Percentiles rank a stretch among this genome's conserved stretches.
Evolutionary conservation across 2,888 invertebrate species (phyloP).

Genomic region (Xestia c-nigrum): DNA sequence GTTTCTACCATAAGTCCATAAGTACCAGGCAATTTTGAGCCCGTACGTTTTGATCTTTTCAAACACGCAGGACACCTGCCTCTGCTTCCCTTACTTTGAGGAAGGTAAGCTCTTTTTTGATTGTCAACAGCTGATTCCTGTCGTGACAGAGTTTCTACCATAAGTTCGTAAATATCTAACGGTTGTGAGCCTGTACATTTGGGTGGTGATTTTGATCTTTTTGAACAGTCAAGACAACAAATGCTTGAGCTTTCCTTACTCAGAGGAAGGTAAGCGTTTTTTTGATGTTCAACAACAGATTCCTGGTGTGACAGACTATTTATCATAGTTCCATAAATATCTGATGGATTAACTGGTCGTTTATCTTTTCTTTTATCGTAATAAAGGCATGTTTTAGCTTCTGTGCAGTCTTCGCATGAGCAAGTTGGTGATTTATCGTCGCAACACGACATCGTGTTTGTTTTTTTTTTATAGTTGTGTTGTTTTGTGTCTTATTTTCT

Average conservation of each 20-base stretch:
- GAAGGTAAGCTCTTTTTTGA: background rate
- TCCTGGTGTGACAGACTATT: background rate
- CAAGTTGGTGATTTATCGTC: slow-evolving; percentile 25
- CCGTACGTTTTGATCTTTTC: background rate
- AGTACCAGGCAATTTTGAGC: background rate
- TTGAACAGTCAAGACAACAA: too few relatives aligned
- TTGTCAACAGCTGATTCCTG: background rate
- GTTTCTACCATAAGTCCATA: background rate
- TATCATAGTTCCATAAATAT: background rate
- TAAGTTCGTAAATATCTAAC: background rate
- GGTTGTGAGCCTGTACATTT: background rate
- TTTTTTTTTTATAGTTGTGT: background rate
- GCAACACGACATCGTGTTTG: background rate
- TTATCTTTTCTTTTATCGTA: slow-evolving; percentile 19
- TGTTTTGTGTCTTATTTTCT: too few relatives aligned
- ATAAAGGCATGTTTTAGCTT: slow-evolving; percentile 63
- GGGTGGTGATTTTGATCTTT: background rate
- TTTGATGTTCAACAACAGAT: background rate
- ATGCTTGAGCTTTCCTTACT: background rate
- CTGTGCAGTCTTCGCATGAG: slow-evolving; percentile 56
- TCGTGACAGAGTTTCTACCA: background rate
- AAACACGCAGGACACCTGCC: background rate
- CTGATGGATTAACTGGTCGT: background rate
- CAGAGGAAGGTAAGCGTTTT: background rate
- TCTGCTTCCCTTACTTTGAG: background rate